A percentile compares a stretch with the other conserved stretches of the same genome.
These are phyloP conservation scores for Catostomus latipinnis DNA, from an alignment of 2,797 vertebrate species.

Conservation along the genomic window DNA sequence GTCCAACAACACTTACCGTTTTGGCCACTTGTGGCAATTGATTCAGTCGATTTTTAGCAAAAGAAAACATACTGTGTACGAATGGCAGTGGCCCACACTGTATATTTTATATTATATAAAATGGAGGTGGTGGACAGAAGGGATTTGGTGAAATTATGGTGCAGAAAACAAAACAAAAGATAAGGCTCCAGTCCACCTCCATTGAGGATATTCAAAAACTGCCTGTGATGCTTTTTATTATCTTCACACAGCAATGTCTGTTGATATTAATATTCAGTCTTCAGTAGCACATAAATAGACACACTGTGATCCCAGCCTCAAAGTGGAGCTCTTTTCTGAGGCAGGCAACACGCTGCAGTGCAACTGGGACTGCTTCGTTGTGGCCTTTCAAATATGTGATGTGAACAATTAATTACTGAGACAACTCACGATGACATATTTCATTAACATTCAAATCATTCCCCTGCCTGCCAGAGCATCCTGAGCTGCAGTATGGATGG, in stretches of 20 bases:
- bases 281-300: slow-evolving; percentile 20
- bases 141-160: background rate
- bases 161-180: slow-evolving; percentile 10
- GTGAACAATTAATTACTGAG: slow-evolving; percentile 65
- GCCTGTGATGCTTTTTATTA: slow-evolving; percentile 10
- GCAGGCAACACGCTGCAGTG: slow-evolving; percentile 22
- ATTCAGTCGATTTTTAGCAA: too few relatives aligned
- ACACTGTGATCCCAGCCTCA: slow-evolving; percentile 35
- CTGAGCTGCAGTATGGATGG: slow-evolving; percentile 34
- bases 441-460: slow-evolving; percentile 64
- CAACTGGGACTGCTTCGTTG: slow-evolving; percentile 56
- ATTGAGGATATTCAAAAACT: slow-evolving; percentile 12
- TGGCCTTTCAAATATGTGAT: slow-evolving; percentile 63
- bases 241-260: slow-evolving; percentile 25
- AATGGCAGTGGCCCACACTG: too few relatives aligned
- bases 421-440: slow-evolving; percentile 60
- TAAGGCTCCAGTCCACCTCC: background rate
- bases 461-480: slow-evolving; percentile 35
- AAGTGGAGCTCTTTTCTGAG: slow-evolving; percentile 27
- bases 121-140: background rate
- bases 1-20: too few relatives aligned
- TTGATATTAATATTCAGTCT: slow-evolving; percentile 34
- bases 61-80: too few relatives aligned
- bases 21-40: too few relatives aligned
- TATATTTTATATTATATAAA: background rate